Conservation (phyloP, 2,113 vertebrate species). For the Corythornis madagascariensis region DNA sequence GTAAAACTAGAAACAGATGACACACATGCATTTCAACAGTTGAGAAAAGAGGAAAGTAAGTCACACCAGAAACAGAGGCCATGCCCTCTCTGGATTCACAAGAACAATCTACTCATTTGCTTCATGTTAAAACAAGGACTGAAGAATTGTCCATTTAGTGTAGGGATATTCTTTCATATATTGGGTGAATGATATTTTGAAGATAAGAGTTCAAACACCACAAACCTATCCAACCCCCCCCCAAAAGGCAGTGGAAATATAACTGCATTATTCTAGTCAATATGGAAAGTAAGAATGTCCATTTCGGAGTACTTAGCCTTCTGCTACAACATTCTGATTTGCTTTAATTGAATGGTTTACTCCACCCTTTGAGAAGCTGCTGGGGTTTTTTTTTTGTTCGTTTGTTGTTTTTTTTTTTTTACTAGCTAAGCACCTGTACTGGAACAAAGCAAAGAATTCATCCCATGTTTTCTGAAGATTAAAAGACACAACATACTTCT, state of each 20-base stretch:
- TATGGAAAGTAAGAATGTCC: neutral
- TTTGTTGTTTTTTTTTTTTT: too few species aligned
- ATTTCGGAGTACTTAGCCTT: neutral
- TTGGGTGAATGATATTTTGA: neutral
- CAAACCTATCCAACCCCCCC: too few species aligned
- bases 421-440: fast-evolving
- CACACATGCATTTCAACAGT: neutral
- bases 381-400: too few species aligned
- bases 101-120: neutral
- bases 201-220: neutral
- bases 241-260: neutral
- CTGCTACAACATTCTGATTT: neutral
- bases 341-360: neutral
- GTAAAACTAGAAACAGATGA: neutral
- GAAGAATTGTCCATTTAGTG: neutral
- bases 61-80: neutral
- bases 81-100: neutral
- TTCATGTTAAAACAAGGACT: neutral
- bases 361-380: neutral
- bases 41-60: neutral
- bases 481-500: neutral
- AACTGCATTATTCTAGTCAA: neutral
- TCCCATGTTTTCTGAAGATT: neutral
- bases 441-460: neutral
- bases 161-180: neutral